A percentile compares a stretch with the other conserved stretches of the same genome.
These are phyloP conservation scores for Pachycephus smyrnensis DNA, from an alignment of 2,888 invertebrate genomes.

Conservation along the genomic window DNA sequence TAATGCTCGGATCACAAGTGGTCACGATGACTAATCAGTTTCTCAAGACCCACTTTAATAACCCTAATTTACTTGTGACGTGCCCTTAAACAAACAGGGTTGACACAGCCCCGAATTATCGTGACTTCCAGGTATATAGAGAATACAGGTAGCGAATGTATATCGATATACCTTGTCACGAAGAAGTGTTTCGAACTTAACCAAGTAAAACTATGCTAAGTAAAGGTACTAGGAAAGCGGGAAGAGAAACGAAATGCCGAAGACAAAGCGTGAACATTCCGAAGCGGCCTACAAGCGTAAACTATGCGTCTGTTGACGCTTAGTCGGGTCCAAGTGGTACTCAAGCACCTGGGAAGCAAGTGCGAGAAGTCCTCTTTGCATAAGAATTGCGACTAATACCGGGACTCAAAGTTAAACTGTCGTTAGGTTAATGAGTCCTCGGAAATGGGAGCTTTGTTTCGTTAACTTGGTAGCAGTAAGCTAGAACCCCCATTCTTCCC, in stretches of 20 bases:
- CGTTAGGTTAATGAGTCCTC: slow-evolving; percentile 23
- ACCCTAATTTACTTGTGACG: background rate
- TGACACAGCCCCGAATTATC: background rate
- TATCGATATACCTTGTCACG: background rate
- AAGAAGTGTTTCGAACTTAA: background rate
- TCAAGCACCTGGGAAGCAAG: slow-evolving; percentile 1
- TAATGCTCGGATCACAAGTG: background rate
- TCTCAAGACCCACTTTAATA: background rate
- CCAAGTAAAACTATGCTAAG: background rate
- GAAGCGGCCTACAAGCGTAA: background rate
- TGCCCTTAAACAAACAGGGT: background rate
- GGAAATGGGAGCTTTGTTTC: slow-evolving; percentile 16
- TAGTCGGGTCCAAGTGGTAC: slow-evolving; percentile 6
- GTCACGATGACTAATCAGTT: background rate
- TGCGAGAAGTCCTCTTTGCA: slow-evolving; percentile 13
- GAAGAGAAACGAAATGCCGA: background rate
- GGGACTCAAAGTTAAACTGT: slow-evolving; percentile 19
- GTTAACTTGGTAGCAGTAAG: slow-evolving; percentile 2
- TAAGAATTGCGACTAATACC: slow-evolving; percentile 21
- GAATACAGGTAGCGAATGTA: background rate
- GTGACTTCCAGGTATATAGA: background rate
- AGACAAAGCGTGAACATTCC: background rate
- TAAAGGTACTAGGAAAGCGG: background rate
- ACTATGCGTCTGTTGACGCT: slow-evolving; percentile 5
- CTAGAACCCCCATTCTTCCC: background rate